Evolutionary conservation across 2,888 invertebrate genomes (phyloP).

Genomic region (Globia sparganii): DNA sequence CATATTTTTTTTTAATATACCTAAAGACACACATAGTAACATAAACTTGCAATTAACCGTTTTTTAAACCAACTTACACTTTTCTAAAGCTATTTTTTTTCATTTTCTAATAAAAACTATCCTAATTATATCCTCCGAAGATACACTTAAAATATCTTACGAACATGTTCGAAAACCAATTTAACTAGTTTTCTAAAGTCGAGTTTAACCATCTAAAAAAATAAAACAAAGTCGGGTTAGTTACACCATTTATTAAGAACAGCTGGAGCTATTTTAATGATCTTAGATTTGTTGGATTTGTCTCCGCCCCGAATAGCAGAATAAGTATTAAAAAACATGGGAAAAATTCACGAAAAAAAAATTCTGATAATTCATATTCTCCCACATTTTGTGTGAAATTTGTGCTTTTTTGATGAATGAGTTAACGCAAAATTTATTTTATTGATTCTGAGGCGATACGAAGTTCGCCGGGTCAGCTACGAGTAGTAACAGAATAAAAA

Average conservation of each 20-base stretch:
- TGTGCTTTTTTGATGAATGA: not conserved
- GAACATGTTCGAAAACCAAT: not conserved
- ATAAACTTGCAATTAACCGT: not conserved
- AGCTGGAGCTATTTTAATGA: not conserved
- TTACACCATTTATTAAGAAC: not conserved
- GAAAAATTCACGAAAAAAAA: not conserved
- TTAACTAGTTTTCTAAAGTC: not conserved
- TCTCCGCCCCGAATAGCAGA: not conserved
- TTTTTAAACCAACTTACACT: not conserved
- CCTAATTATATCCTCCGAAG: not conserved
- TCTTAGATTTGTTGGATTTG: no score
- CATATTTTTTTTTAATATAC: not conserved
- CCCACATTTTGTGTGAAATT: not conserved
- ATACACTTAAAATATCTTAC: not conserved
- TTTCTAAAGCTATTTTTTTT: not conserved
- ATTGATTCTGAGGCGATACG: not conserved
- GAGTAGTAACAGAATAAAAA: not conserved
- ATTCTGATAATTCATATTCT: no score
- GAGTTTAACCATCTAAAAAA: no score
- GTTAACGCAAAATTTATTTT: not conserved
- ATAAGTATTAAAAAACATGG: not conserved
- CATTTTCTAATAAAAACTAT: not conserved
- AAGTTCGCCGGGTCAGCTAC: no score
- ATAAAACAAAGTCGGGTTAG: not conserved
- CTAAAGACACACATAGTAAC: not conserved